These are phyloP conservation scores for Mormyrus hasselquistii DNA, from an alignment of 2,797 vertebrate species.

Conservation along the genomic window DNA sequence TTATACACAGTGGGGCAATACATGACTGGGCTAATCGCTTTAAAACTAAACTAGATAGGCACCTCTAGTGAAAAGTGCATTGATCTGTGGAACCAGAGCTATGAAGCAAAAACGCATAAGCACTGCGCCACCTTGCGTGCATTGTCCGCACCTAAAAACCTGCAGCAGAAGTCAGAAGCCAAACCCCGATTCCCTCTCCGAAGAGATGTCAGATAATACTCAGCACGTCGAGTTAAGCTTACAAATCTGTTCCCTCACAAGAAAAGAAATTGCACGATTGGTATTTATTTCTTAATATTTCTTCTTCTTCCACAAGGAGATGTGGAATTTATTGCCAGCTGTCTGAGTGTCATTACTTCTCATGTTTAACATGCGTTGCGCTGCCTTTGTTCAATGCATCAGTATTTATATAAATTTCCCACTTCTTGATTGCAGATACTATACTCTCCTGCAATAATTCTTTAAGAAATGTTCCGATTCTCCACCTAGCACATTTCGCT, in stretches of 20 bases:
- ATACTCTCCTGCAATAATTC: neutral
- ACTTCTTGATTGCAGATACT: neutral
- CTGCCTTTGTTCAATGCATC: neutral
- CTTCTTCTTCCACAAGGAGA: neutral
- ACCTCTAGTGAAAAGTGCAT: neutral
- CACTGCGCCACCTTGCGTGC: neutral
- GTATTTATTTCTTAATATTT: neutral
- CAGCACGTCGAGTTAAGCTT: neutral
- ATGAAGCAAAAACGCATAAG: neutral
- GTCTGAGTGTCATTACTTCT: neutral
- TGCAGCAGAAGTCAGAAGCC: neutral
- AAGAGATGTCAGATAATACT: neutral
- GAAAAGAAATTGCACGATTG: neutral
- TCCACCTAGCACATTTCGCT: neutral
- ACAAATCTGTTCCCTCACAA: neutral
- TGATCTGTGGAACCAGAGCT: neutral
- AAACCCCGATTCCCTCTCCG: neutral
- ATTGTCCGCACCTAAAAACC: neutral
- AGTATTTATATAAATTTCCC: neutral
- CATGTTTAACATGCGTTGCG: neutral
- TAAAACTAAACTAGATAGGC: neutral
- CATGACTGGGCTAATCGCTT: neutral
- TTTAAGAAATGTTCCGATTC: neutral
- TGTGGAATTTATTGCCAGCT: neutral
- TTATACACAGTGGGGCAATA: neutral